Base-by-base conservation (phyloP, 2,113 vertebrate genomes). In the Willisornis vidua region DNA sequence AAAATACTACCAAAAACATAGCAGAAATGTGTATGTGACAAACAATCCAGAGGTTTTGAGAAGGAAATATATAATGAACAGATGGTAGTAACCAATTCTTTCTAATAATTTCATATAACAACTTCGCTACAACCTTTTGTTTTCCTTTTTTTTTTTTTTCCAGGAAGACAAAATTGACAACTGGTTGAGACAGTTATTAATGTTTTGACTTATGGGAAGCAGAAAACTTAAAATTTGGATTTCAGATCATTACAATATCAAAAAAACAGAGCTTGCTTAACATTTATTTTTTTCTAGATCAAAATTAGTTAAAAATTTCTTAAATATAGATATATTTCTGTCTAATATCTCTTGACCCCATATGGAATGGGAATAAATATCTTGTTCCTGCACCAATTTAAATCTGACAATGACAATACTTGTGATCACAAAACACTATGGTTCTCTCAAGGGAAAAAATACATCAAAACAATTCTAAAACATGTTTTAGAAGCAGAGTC, bases 41-140 rank as follows among this genome's bases (percentile, higher is more conserved):
- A 94, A 75, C 0, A 90, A 28, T 22, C 5, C 2, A 4, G 31
- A 61, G 17, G 6, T 35, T 52, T 90, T 77, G 63, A 67, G 33
- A 68, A 80, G 22, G 45, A 94, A 87, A 72, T 57, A 65, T 35
- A n/a, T 45, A 51, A 87, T 8, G 4, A 54, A 72, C 7, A 48
- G 20, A 49, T 2, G 0, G 28, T 9, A 68, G 31, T 22, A 78
- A 39, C 1, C 5, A 71, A 14, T n/a, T 66, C 0, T 39, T 52
- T 62, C 75, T n/a, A 66, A 45, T 61, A 0, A 83, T 73, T 65
- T 83, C 16, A 43, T 9, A 29, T 35, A 61, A 49, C 3, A 43
- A 1, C 5, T 80, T 87, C 10, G 31, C 11, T 45, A 58, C 10
- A 74, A 33, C 11, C 31, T 45, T n/a, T 25, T 35, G 25, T 45